Conservation (phyloP, 2,113 vertebrate species). For the Mugil cephalus region DNA sequence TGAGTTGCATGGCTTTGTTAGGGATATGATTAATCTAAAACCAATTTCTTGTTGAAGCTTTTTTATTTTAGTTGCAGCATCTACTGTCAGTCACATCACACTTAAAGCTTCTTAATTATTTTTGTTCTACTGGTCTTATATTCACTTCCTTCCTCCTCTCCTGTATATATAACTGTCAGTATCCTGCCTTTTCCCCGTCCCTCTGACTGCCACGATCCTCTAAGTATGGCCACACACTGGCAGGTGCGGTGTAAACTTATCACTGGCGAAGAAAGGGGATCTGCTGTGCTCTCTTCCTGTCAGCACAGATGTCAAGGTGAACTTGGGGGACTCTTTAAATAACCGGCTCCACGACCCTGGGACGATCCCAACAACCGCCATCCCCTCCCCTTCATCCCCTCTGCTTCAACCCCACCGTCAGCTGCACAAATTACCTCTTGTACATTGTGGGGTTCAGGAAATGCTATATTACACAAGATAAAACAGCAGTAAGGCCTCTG, state of each 20-base stretch:
- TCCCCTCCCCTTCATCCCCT: not conserved
- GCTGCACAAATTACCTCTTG: conserved; percentile 73
- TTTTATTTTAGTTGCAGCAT: too few species aligned
- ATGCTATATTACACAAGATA: not conserved
- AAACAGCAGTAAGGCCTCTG: not conserved
- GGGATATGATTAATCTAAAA: too few species aligned
- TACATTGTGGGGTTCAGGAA: conserved; percentile 38
- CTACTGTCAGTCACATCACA: not conserved
- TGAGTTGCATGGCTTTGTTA: too few species aligned
- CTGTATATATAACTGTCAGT: conserved; percentile 4
- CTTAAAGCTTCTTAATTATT: too few species aligned
- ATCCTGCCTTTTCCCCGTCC: conserved; percentile 7
- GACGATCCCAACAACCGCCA: not conserved
- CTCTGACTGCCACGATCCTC: conserved; percentile 47
- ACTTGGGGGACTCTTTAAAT: conserved; percentile 84
- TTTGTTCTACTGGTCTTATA: too few species aligned
- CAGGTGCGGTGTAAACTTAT: conserved; percentile 83
- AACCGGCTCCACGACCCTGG: conserved; percentile 69
- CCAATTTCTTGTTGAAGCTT: not conserved
- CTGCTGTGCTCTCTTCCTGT: conserved; percentile 80
- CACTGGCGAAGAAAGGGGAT: conserved; percentile 81
- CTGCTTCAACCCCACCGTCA: conserved; percentile 29
- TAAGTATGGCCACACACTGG: conserved; percentile 71
- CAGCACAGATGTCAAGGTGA: conserved; percentile 85
- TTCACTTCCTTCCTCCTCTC: not conserved